Conservation (phyloP, 2,797 vertebrate species). For the Nasua narica region DNA sequence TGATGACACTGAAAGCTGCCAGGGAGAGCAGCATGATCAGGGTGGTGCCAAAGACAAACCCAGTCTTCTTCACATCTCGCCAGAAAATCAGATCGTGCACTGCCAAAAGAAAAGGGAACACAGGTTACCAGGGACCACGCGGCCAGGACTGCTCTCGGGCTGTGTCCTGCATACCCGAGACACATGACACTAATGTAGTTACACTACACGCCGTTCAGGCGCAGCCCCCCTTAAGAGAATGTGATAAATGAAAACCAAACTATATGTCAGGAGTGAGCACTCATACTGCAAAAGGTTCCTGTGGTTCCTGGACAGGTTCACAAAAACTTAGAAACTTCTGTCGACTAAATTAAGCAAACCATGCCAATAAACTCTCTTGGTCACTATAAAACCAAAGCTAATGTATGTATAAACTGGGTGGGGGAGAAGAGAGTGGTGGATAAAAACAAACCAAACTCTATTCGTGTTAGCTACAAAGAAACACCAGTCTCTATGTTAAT, state of each 20-base stretch:
- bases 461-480: not conserved
- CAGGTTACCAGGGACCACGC: not conserved
- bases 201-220: fast-evolving
- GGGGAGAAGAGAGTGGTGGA: not conserved
- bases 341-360: not conserved
- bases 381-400: not conserved
- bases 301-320: not conserved
- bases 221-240: not conserved
- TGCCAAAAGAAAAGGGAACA: slow-evolving; percentile 70
- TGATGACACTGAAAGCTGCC: slow-evolving; percentile 95
- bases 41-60: slow-evolving; percentile 90
- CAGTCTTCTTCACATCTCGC: slow-evolving; percentile 93
- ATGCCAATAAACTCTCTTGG: not conserved
- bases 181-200: not conserved
- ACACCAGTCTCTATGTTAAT: not conserved
- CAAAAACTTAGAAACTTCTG: not conserved
- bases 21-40: slow-evolving; percentile 92
- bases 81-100: slow-evolving; percentile 93
- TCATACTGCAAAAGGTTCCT: not conserved
- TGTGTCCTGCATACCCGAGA: not conserved
- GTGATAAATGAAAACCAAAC: not conserved
- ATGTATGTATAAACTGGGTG: not conserved
- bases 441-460: not conserved
- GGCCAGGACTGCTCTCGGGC: not conserved
- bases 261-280: not conserved